Base-by-base conservation (phyloP, 2,797 vertebrate genomes). In the Ctenochaetus hawaiiensis region DNA sequence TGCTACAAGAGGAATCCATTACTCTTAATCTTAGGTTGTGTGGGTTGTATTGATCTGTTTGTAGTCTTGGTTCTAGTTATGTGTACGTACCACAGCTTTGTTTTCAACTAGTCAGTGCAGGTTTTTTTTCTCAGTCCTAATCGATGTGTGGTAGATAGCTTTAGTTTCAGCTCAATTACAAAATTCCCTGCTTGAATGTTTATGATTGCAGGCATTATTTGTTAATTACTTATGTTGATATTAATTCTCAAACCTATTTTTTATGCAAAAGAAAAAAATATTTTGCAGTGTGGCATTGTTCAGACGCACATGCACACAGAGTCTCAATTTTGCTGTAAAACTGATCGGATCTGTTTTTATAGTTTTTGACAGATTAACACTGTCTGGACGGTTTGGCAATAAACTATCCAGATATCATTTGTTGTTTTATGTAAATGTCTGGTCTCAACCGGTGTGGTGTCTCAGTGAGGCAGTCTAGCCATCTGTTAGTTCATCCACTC, bases 11-110 rank as follows among this genome's bases (percentile, higher is more conserved):
- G 78, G 85, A 91, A 93, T 91, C 87, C 88, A 93, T 93, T 91
- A 83, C 85, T 93, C 88, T 90, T 93, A 90, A 91, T 94, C 89
- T 91, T 22, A 78, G 74, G 77, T 83, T 89, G 89, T 89, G 89
- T 81, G 86, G 88, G 68, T 77, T 63, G 74, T 92, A 94, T 93
- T 89, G 93, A 93, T 92, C 86, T 82, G 83, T 89, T 88, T 89
- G 83, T 83, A 77, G 87, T 85, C 81, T 63, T 80, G 87, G 75
- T 88, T 86, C 83, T 87, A 83, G 91, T 91, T 87, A 81, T 75
- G 61, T 73, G 80, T 69, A 57, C 82, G 82, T 86, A 87, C 72
- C 69, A 62, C 70, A 85, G 82, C 79, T 85, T 87, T 85, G 82
- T 89, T 86, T 87, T 83, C 75, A 91, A 80, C 82, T 81, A 67